A percentile compares a stretch with the other conserved stretches of the same genome.
phyloP scores from a whole-genome alignment of 2,888 invertebrate genomes.

The Diplolepis rosae region DNA sequence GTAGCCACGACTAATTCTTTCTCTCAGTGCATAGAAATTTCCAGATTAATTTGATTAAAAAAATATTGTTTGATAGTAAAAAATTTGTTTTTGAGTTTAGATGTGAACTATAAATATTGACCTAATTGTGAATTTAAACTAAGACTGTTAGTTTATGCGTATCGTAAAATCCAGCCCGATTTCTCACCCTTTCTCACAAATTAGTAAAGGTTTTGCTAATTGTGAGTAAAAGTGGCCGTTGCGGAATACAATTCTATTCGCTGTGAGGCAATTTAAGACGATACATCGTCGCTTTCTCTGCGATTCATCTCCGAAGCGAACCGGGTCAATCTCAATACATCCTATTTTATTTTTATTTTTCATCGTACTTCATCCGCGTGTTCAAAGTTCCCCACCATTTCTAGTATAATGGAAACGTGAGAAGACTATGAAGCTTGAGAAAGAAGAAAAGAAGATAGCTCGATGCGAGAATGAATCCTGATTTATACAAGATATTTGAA shows the following conservation, averaged over 20 bases:
- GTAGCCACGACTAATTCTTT: too few relatives aligned
- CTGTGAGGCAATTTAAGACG: not conserved
- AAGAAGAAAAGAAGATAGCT: not conserved
- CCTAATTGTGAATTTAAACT: too few relatives aligned
- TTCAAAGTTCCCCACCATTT: constrained; percentile 46
- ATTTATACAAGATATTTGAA: not conserved
- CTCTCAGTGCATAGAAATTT: too few relatives aligned
- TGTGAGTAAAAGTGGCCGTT: not conserved
- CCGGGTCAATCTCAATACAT: constrained; percentile 17
- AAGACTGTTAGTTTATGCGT: too few relatives aligned
- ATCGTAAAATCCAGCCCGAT: not conserved
- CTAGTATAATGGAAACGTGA: constrained; percentile 59
- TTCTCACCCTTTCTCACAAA: not conserved
- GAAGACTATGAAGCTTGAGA: constrained; percentile 45
- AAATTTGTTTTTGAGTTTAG: too few relatives aligned
- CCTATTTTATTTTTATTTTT: constrained; percentile 23
- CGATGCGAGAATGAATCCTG: not conserved
- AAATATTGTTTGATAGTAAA: not conserved
- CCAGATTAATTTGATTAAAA: too few relatives aligned
- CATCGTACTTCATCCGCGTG: not conserved
- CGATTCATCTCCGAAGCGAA: not conserved
- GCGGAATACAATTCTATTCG: not conserved
- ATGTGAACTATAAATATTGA: too few relatives aligned
- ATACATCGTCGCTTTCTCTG: not conserved
- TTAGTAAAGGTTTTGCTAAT: not conserved